Evolutionary conservation across 2,888 invertebrate species (phyloP).

Genomic region (Nysson spinosus): DNA sequence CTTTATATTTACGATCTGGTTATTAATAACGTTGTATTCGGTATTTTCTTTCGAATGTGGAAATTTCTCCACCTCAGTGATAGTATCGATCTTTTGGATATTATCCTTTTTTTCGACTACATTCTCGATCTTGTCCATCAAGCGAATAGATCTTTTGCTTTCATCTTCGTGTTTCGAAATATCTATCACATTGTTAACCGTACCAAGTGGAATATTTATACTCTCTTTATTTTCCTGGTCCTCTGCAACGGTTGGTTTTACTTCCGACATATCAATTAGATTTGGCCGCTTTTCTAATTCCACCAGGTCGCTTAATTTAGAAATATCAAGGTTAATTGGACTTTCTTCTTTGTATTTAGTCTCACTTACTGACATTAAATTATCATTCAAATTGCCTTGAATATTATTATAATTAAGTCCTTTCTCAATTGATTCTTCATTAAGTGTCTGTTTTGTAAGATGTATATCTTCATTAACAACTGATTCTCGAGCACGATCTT

Average conservation of each 20-base stretch:
- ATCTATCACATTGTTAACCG: conserved; percentile 33
- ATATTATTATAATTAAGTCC: conserved; percentile 5
- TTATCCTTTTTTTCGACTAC: conserved; percentile 1
- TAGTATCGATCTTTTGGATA: conserved; percentile 6
- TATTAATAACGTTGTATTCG: conserved; percentile 19
- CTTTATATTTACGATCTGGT: conserved; percentile 18
- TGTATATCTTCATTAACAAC: conserved; percentile 1
- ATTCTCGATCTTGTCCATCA: conserved; percentile 14
- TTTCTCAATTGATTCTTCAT: conserved; percentile 13
- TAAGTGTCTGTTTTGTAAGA: conserved; percentile 1
- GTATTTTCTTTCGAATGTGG: conserved; percentile 14
- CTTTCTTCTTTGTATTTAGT: conserved; percentile 4
- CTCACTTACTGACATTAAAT: conserved; percentile 12
- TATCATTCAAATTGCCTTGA: conserved; percentile 12
- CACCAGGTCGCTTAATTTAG: conserved; percentile 3
- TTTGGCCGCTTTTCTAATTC: background rate
- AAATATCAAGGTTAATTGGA: background rate
- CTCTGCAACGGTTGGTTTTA: background rate
- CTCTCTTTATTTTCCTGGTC: conserved; percentile 27
- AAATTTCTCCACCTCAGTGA: conserved; percentile 8
- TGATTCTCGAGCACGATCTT: conserved; percentile 11
- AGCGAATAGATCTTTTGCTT: background rate
- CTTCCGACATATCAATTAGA: conserved; percentile 5
- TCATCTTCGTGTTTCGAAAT: background rate
- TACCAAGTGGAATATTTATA: conserved; percentile 7